Conservation (phyloP, 2,113 vertebrate genomes). For the Alexandromys fortis region DNA sequence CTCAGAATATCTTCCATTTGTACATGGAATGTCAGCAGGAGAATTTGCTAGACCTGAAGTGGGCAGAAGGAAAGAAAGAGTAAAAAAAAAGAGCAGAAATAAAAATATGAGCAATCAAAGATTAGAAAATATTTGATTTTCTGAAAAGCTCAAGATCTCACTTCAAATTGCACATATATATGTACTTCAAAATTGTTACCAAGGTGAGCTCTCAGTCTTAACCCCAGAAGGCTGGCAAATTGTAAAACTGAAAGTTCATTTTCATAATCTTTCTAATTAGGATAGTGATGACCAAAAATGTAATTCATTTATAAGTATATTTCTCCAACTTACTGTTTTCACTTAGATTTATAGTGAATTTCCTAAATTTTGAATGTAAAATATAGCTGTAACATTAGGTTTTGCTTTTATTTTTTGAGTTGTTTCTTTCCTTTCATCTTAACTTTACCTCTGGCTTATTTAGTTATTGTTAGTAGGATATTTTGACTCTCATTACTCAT, state of each 20-base stretch:
- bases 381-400: neutral
- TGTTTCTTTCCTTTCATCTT: neutral
- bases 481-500: conserved; percentile 20
- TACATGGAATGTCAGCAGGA: neutral
- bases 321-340: neutral
- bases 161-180: neutral
- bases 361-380: neutral
- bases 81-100: neutral
- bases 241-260: neutral
- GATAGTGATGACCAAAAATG: neutral
- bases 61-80: too few species aligned
- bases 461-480: neutral
- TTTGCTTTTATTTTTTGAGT: neutral
- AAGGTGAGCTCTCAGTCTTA: neutral
- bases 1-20: neutral
- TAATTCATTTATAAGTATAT: neutral
- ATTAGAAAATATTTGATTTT: neutral
- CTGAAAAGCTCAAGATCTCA: neutral
- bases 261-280: neutral
- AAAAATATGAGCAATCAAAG: neutral
- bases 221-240: neutral
- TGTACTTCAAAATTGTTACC: neutral
- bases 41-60: neutral
- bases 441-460: neutral
- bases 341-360: neutral